Evolutionary conservation across 2,113 vertebrate species (phyloP).

Genomic region (Strigops habroptila): DNA sequence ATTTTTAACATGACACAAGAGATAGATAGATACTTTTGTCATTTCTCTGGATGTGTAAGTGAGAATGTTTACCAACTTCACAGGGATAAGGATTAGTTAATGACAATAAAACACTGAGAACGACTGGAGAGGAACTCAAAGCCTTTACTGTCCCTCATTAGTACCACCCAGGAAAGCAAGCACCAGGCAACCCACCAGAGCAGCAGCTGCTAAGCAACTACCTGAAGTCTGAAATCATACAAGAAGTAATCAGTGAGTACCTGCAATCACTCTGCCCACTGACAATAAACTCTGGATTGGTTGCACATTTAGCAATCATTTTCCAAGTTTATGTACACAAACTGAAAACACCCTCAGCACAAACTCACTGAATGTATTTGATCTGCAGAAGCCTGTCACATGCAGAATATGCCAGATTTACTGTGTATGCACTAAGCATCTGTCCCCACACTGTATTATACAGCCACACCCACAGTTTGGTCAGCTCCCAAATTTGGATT

Average conservation of each 20-base stretch:
- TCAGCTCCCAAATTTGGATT: neutral
- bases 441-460: neutral
- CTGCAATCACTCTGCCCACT: neutral
- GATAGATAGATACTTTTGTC: neutral
- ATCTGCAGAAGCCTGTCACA: neutral
- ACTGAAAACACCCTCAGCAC: neutral
- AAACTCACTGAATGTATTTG: neutral
- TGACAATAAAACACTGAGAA: neutral
- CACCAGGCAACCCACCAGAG: neutral
- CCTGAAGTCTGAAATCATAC: neutral
- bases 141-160: neutral
- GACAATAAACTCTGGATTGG: neutral
- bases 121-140: neutral
- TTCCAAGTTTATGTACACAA: neutral
- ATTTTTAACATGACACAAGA: neutral
- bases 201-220: neutral
- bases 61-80: neutral
- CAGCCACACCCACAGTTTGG: neutral
- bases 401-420: neutral
- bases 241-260: neutral
- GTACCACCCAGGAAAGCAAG: neutral
- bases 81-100: neutral
- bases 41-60: neutral
- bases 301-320: neutral
- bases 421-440: accelerated